Percentiles rank a stretch among this genome's conserved stretches.
phyloP scores from a whole-genome alignment of 2,797 vertebrate species.

The Melanogrammus aeglefinus region DNA sequence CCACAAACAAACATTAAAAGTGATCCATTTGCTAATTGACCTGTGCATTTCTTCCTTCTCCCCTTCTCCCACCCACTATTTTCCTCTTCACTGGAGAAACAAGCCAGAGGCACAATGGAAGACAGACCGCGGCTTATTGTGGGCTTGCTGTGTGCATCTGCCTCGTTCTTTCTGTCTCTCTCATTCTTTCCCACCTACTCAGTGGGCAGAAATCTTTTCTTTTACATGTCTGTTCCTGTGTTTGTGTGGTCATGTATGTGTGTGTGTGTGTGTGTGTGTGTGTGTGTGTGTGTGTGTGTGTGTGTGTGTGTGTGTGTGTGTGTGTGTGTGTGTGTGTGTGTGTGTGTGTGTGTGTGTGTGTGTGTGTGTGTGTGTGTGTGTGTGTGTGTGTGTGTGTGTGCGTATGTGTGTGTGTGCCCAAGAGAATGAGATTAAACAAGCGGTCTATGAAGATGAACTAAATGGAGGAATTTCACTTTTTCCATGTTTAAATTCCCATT shows the following conservation, averaged over 20 bases:
- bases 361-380: not conserved
- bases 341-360: not conserved
- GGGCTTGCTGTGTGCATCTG: not conserved
- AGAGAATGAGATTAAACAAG: not conserved
- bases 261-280: not conserved
- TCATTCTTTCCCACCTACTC: not conserved
- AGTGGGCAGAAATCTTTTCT: not conserved
- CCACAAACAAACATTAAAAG: not conserved
- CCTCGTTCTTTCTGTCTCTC: not conserved
- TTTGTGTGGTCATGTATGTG: not conserved
- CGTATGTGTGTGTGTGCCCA: slow-evolving; percentile 2
- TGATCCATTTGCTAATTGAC: not conserved
- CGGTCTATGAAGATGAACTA: not conserved
- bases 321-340: slow-evolving; percentile 1
- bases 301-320: slow-evolving; percentile 3
- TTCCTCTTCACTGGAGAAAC: slow-evolving; percentile 26
- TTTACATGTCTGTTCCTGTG: not conserved
- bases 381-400: not conserved
- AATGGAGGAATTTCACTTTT: not conserved
- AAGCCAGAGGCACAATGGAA: slow-evolving; percentile 35
- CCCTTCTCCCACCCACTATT: not conserved
- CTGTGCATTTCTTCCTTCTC: not conserved
- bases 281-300: not conserved
- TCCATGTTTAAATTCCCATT: not conserved
- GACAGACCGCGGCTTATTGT: slow-evolving; percentile 46